These are phyloP conservation scores for Labia minor DNA, from an alignment of 2,888 invertebrate genomes.

Conservation along the genomic window DNA sequence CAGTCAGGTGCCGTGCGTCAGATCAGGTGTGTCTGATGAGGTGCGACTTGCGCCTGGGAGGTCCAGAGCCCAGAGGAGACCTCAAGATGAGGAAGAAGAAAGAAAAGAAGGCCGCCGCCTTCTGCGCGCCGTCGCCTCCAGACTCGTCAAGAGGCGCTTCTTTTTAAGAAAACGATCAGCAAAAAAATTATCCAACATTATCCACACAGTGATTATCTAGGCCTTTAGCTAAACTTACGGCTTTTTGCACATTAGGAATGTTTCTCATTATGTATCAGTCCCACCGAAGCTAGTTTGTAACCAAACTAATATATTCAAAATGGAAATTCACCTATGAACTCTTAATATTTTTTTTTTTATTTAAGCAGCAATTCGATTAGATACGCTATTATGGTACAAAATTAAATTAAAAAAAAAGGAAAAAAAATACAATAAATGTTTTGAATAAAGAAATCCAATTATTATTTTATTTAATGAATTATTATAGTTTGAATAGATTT, in stretches of 20 bases:
- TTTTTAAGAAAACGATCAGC: neutral
- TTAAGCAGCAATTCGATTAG: too few relatives aligned
- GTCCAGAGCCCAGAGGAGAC: neutral
- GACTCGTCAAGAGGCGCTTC: neutral
- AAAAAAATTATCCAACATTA: neutral
- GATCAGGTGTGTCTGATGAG: slow-evolving; percentile 8
- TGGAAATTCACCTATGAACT: too few relatives aligned
- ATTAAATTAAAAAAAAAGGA: too few relatives aligned
- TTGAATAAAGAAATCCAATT: too few relatives aligned
- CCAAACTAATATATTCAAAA: too few relatives aligned
- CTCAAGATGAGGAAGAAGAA: neutral
- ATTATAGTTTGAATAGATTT: too few relatives aligned
- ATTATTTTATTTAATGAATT: too few relatives aligned
- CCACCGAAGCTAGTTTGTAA: too few relatives aligned
- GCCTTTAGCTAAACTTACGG: neutral
- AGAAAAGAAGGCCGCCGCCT: neutral
- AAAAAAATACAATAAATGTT: too few relatives aligned
- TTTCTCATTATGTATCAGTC: neutral
- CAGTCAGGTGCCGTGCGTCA: neutral
- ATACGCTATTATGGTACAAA: too few relatives aligned
- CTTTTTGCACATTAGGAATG: neutral
- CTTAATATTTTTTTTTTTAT: too few relatives aligned
- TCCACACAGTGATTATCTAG: too few relatives aligned
- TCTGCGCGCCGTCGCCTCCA: slow-evolving; percentile 8
- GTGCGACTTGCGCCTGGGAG: neutral